Evolutionary conservation across 2,797 vertebrate species (phyloP), one percentile per base, ranked within the genome.

Genomic region (Bradypus variegatus): DNA sequence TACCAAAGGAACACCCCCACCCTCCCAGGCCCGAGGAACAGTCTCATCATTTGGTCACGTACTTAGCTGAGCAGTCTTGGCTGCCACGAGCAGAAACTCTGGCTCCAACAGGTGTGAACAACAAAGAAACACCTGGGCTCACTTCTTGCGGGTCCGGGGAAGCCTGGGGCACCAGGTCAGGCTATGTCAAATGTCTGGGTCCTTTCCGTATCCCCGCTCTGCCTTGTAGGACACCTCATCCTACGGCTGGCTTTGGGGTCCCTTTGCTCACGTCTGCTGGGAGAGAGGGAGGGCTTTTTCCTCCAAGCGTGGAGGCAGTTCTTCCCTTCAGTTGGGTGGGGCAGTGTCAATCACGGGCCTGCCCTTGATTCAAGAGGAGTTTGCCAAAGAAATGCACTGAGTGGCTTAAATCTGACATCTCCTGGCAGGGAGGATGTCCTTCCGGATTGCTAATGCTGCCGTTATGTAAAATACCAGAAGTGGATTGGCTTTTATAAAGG

Each of bases 1-100:
- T 64, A 83, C 77, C 81, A 21, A 70, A 85, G 36, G 38, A 67
- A 15, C 8, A 4, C 25, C n/a, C 14, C 19, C 65, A 41, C 64
- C 25, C 73, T n/a, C 27, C 55, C 31, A 0, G 27, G 41, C 13
- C 14, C 50, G 0, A 1, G 25, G 38, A 62, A 53, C 25, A 6
- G 10, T 33, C 55, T 75, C 62, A 1, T 0, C 1, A 3, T 25
- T 14, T 29, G 38, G 11, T 48, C 19, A 31, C 1, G 16, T 29
- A 31, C 53, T 87, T 58, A 70, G 73, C 73, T 50, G 48, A 2
- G 3, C 9, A 23, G 45, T 31, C 36, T 84, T 45, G 33, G 11
- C 21, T 29, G 10, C 7, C 1, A 6, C 6, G 11, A n/a, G 36
- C 50, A 41, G 87, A 82, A 86, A n/a, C 58, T 38, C 9, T 11